Base-by-base conservation (phyloP, 2,113 vertebrate genomes). In the Sinosuthora webbiana region DNA sequence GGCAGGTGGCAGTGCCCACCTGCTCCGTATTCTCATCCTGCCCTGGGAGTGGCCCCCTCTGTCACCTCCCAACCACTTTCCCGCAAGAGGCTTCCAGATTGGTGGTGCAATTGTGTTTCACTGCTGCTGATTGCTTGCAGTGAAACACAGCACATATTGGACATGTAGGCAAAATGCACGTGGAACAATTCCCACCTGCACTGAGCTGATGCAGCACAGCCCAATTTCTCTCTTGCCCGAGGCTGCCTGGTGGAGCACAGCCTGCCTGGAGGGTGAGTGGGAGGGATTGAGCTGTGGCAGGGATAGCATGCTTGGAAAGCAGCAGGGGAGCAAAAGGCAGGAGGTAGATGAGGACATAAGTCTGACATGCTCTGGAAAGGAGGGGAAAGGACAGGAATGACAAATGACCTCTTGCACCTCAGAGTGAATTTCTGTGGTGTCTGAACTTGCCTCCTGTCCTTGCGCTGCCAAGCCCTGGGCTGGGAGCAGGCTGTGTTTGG, bases 1-100 rank as follows among this genome's bases (percentile, higher is more conserved):
- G 65, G 39, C 65, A 71, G 44, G 19, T 57, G 59, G 62, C 35
- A 83, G 50, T 37, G 42, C n/a, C 23, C 50, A 44, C 13, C 2
- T 3, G 67, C 33, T 80, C 41, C 0, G 0, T 39, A 20, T 59
- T 62, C 24, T 83, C n/a, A 41, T 81, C 41, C 41, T 0, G 0
- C 15, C 15, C 42, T 70, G 39, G 30, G 35, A 68, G 30, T 0
- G 0, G 23, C 62, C 69, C 15, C 21, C 27, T 59, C 42, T 85
- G 45, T 45, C 5, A 9, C 53, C 33, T 89, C 67, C 35, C 41
- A 44, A 21, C 16, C 49, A 14, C 4, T 0, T 56, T 88, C 59
- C 41, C 53, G 17, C 55, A 41, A n/a, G n/a, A 77, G 25, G 47
- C 25, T 62, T 42, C 76, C 39, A 27, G 15, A 7, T 27, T 14